These are phyloP conservation scores for Conger conger DNA, from an alignment of 2,113 vertebrate species.

Conservation along the genomic window DNA sequence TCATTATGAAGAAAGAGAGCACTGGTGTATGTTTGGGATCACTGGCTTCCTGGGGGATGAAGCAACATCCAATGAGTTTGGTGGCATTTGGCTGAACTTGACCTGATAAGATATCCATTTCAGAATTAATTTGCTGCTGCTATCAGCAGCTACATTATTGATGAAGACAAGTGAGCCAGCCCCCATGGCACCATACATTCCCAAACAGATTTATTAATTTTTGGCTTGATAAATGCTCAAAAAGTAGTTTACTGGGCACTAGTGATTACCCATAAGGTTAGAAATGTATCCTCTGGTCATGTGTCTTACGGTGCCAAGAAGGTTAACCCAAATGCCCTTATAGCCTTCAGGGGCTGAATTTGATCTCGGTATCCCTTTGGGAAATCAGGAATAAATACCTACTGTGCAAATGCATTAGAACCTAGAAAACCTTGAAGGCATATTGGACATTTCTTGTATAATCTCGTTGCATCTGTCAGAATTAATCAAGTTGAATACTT, in stretches of 20 bases:
- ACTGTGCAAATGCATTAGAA: neutral
- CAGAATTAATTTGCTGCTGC: too few relatives aligned
- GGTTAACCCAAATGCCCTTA: conserved; percentile 1
- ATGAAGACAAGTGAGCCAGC: too few relatives aligned
- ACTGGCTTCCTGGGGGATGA: too few relatives aligned
- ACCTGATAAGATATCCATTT: too few relatives aligned
- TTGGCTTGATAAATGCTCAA: neutral
- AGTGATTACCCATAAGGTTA: neutral
- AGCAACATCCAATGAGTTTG: too few relatives aligned
- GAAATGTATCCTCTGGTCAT: neutral
- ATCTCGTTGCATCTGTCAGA: neutral
- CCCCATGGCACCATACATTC: too few relatives aligned
- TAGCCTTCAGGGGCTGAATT: neutral
- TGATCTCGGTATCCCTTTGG: conserved; percentile 3
- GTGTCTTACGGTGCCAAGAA: neutral
- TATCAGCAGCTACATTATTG: too few relatives aligned
- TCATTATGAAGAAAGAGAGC: too few relatives aligned
- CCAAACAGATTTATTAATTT: too few relatives aligned
- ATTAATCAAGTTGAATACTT: neutral
- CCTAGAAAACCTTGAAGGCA: neutral
- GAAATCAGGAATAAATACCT: conserved; percentile 1
- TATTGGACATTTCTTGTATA: neutral
- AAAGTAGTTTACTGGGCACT: neutral
- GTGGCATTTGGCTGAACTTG: too few relatives aligned
- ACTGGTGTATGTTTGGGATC: too few relatives aligned